phyloP scores from a whole-genome alignment of 53 echinoderm and acorn worm species.

The Pentamera pediparva region DNA sequence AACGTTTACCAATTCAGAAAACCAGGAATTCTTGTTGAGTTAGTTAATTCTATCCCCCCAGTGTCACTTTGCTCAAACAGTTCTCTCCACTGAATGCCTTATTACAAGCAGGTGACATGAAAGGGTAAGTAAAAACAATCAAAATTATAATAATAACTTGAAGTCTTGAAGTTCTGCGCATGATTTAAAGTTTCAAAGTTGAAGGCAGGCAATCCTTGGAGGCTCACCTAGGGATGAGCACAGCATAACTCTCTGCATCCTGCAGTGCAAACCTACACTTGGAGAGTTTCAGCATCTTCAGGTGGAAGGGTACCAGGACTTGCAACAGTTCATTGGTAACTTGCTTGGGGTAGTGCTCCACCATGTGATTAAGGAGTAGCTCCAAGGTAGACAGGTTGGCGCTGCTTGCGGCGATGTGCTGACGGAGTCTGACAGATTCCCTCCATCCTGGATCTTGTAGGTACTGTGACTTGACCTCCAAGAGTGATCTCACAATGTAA shows the following conservation, averaged over 20 bases:
- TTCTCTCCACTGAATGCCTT: too few species aligned
- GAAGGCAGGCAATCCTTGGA: too few species aligned
- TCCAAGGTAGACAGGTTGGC: slow-evolving; percentile 49
- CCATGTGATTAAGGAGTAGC: slow-evolving; percentile 53
- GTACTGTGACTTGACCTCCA: slow-evolving; percentile 54
- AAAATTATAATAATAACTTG: too few species aligned
- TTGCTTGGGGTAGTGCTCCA: slow-evolving; percentile 45
- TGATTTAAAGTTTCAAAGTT: too few species aligned
- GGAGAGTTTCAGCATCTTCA: slow-evolving; percentile 58
- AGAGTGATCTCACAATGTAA: slow-evolving; percentile 45
- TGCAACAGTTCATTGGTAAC: slow-evolving; percentile 55
- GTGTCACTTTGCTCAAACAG: too few species aligned
- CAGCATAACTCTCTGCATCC: slow-evolving; percentile 13
- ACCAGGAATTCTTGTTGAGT: too few species aligned
- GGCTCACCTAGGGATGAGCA: background rate
- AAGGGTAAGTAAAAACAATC: too few species aligned
- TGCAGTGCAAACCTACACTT: slow-evolving; percentile 39
- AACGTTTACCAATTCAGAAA: too few species aligned
- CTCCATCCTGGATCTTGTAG: slow-evolving; percentile 35
- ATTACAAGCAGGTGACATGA: too few species aligned
- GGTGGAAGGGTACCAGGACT: slow-evolving; percentile 73
- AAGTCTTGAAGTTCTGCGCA: too few species aligned
- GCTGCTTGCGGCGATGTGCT: slow-evolving; percentile 30
- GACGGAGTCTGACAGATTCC: slow-evolving; percentile 33
- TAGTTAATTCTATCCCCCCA: too few species aligned